Evolutionary conservation across 2,113 vertebrate species (phyloP).

Genomic region (Mionectes macconnelli): DNA sequence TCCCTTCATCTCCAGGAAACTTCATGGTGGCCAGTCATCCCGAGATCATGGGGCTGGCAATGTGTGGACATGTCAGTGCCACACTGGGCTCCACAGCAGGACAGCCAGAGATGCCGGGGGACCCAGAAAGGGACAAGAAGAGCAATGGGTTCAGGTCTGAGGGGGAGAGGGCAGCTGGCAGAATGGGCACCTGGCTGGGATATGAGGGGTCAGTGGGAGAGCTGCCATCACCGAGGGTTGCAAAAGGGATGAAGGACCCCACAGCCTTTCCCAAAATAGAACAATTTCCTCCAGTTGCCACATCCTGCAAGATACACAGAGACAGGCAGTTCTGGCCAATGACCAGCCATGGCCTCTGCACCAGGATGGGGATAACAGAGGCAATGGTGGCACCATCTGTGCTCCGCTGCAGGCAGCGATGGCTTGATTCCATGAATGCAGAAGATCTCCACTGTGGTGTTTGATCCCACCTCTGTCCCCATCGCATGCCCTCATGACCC

Average conservation of each 20-base stretch:
- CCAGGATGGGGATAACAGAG: not conserved
- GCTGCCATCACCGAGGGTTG: not conserved
- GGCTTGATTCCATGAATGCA: not conserved
- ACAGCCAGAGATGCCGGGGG: too few relatives aligned
- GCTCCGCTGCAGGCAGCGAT: not conserved
- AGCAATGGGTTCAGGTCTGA: too few relatives aligned
- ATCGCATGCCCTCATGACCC: not conserved
- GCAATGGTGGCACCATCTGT: not conserved
- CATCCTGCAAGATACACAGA: not conserved
- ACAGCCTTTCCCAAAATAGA: not conserved
- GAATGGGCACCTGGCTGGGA: not conserved
- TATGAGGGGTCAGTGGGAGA: not conserved
- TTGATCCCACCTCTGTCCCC: not conserved
- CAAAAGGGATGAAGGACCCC: not conserved
- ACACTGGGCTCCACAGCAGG: too few relatives aligned
- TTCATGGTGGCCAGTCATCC: too few relatives aligned
- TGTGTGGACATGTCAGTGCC: not conserved
- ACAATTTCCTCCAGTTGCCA: not conserved
- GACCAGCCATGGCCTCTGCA: not conserved
- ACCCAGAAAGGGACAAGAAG: not conserved
- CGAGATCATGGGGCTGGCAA: not conserved
- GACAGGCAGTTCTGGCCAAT: not conserved
- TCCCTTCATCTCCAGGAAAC: not conserved
- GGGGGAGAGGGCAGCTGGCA: not conserved
- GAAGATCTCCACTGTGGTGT: not conserved